Conservation (phyloP, 2,113 vertebrate species). For the Cyprinodon variegatus region DNA sequence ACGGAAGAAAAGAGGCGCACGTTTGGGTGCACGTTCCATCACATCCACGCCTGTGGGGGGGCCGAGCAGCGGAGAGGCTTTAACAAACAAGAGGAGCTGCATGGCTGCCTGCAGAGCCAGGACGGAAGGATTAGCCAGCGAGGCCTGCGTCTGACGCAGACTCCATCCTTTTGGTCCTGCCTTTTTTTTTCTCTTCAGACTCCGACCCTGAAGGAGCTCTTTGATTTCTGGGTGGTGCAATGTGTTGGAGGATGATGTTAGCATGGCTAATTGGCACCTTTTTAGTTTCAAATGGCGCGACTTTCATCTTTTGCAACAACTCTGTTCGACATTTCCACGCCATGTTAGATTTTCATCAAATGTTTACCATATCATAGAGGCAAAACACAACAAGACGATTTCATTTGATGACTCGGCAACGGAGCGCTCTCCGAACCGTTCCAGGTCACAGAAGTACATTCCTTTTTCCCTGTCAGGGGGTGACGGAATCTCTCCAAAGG, state of each 20-base stretch:
- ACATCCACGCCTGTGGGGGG: slow-evolving; percentile 53
- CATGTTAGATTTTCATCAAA: slow-evolving; percentile 37
- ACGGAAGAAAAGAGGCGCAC: slow-evolving; percentile 31
- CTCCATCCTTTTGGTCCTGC: slow-evolving; percentile 20
- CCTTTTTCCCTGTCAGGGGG: slow-evolving; percentile 24
- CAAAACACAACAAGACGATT: slow-evolving; percentile 47
- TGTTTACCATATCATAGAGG: slow-evolving; percentile 41
- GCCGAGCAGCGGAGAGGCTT: slow-evolving; percentile 42
- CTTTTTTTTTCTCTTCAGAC: slow-evolving; percentile 25
- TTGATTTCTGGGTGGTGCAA: slow-evolving; percentile 35
- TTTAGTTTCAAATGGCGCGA: slow-evolving; percentile 22
- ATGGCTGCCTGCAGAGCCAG: slow-evolving; percentile 26
- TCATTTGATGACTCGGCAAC: slow-evolving; percentile 48
- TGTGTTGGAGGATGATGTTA: slow-evolving; percentile 51
- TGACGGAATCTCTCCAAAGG: slow-evolving; percentile 52
- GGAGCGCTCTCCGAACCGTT: slow-evolving; percentile 21
- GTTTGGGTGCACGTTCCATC: slow-evolving; percentile 60
- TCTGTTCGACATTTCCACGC: slow-evolving; percentile 31
- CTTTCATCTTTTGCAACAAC: slow-evolving; percentile 42
- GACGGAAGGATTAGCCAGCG: slow-evolving; percentile 8
- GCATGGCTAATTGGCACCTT: slow-evolving; percentile 53
- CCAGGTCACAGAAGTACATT: slow-evolving; percentile 52
- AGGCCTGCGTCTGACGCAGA: slow-evolving; percentile 1
- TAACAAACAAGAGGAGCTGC: slow-evolving; percentile 51
- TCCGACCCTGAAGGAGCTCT: slow-evolving; percentile 31